These are phyloP conservation scores for Pollachius pollachius DNA, from an alignment of 2,113 vertebrate genomes.

Conservation along the genomic window DNA sequence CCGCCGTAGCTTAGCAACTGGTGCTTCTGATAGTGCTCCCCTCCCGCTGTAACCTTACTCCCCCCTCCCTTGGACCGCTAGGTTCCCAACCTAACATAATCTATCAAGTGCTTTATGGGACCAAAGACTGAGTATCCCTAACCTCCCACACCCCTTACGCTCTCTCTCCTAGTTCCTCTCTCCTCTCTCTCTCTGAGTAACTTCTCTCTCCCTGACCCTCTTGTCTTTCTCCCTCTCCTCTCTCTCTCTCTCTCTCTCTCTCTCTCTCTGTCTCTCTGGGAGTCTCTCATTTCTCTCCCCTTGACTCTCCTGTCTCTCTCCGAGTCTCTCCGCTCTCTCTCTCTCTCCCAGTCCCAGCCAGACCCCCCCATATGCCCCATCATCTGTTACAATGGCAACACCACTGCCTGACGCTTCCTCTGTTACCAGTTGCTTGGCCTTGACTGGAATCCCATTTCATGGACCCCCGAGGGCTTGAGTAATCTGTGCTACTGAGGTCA, in stretches of 20 bases:
- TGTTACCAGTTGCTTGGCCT: slow-evolving; percentile 41
- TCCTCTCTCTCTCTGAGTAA: slow-evolving; percentile 8
- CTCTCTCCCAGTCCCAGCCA: slow-evolving; percentile 20
- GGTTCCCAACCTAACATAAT: slow-evolving; percentile 43
- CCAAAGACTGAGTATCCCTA: slow-evolving; percentile 48
- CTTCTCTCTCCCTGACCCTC: too few relatives aligned
- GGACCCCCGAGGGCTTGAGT: slow-evolving; percentile 30
- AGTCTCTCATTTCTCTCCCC: too few relatives aligned
- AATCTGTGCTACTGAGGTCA: slow-evolving; percentile 32
- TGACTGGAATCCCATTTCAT: slow-evolving; percentile 32
- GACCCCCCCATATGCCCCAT: slow-evolving; percentile 59
- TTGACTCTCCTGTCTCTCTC: background rate
- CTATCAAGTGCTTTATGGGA: slow-evolving; percentile 68
- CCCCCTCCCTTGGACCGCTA: slow-evolving; percentile 33
- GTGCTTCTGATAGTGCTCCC: slow-evolving; percentile 32
- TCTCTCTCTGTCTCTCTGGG: too few relatives aligned
- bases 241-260: background rate
- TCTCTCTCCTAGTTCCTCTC: slow-evolving; percentile 15
- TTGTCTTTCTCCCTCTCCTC: background rate
- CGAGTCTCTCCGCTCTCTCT: background rate
- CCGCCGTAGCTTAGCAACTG: slow-evolving; percentile 68
- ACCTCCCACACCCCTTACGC: slow-evolving; percentile 19
- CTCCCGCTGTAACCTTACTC: slow-evolving; percentile 1
- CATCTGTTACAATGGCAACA: slow-evolving; percentile 63
- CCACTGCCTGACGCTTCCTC: slow-evolving; percentile 70